phyloP scores from a whole-genome alignment of 2,797 vertebrate species.

The Antrozous pallidus region DNA sequence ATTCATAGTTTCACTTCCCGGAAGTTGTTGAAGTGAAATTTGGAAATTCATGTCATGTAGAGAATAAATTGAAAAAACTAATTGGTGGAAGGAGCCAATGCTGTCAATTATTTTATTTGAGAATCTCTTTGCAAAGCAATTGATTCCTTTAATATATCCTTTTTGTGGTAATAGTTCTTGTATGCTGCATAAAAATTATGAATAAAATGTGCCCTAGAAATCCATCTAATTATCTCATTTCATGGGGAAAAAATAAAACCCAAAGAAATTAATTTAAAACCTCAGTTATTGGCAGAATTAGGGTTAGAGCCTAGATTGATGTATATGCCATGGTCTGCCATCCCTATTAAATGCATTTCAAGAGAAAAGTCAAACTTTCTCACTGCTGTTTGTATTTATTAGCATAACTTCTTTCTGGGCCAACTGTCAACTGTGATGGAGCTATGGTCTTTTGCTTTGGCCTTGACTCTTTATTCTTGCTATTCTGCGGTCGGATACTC shows the following conservation, averaged over 20 bases:
- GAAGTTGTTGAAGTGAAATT: background rate
- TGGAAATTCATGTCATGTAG: background rate
- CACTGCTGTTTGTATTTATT: too few relatives aligned
- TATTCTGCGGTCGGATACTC: too few relatives aligned
- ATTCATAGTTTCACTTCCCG: background rate
- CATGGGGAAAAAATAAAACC: background rate
- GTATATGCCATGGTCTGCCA: too few relatives aligned
- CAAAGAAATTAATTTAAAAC: background rate
- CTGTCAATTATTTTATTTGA: background rate
- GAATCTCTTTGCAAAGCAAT: background rate
- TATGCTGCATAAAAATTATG: background rate
- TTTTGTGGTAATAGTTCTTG: background rate
- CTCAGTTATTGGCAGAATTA: background rate
- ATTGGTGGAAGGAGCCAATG: background rate
- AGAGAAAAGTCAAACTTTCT: too few relatives aligned
- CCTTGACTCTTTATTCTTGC: too few relatives aligned
- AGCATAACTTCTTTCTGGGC: too few relatives aligned
- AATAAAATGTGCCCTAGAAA: background rate
- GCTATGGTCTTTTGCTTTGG: too few relatives aligned
- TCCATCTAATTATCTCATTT: background rate
- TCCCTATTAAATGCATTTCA: too few relatives aligned
- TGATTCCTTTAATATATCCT: background rate
- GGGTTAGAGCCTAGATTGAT: background rate
- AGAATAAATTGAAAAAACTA: background rate
- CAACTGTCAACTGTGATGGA: too few relatives aligned